A percentile compares a stretch with the other conserved stretches of the same genome.
Evolutionary conservation across 2,113 vertebrate species (phyloP).

Genomic region (Platysteira castanea): DNA sequence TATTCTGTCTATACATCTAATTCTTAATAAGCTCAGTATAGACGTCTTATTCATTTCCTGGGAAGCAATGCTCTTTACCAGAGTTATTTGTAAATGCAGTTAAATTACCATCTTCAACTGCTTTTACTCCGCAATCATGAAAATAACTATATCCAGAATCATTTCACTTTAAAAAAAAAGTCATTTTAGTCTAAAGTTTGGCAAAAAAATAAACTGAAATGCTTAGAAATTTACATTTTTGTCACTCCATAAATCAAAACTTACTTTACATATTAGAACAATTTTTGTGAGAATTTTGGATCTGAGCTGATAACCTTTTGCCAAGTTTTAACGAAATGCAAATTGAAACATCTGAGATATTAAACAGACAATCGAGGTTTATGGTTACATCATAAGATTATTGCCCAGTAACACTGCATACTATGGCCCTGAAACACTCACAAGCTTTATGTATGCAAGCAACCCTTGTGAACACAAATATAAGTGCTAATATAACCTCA

Average conservation of each 20-base stretch:
- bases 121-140: slow-evolving; percentile 24
- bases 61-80: not conserved
- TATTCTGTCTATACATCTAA: not conserved
- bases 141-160: slow-evolving; percentile 53
- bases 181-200: slow-evolving; percentile 76
- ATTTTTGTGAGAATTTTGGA: slow-evolving; percentile 76
- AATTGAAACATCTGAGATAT: slow-evolving; percentile 84
- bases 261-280: slow-evolving; percentile 83
- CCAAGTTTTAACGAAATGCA: slow-evolving; percentile 82
- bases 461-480: slow-evolving; percentile 33
- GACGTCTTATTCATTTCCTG: not conserved
- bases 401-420: slow-evolving; percentile 60
- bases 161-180: slow-evolving; percentile 52
- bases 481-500: slow-evolving; percentile 31
- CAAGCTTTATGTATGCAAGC: slow-evolving; percentile 11
- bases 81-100: slow-evolving; percentile 37
- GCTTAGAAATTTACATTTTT: slow-evolving; percentile 81
- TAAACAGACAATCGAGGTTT: slow-evolving; percentile 77
- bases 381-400: slow-evolving; percentile 72
- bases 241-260: slow-evolving; percentile 86
- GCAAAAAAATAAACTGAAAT: slow-evolving; percentile 79
- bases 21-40: not conserved
- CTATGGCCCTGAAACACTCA: slow-evolving; percentile 34
- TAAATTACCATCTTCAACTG: slow-evolving; percentile 44
- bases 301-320: slow-evolving; percentile 79